Conservation (phyloP, 2,888 invertebrate species). For the Nemoura dubitans region DNA sequence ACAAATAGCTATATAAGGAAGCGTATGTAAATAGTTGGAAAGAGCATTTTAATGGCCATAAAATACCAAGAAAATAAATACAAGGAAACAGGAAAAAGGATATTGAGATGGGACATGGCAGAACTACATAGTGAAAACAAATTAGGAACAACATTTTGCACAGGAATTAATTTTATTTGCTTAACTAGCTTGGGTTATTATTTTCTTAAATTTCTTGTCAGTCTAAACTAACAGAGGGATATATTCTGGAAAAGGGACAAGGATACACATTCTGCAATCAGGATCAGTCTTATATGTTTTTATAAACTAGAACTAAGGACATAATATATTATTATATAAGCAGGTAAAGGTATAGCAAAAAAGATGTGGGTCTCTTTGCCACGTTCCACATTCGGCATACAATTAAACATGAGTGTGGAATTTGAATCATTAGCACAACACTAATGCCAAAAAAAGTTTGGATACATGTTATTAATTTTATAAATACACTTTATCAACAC, state of each 20-base stretch:
- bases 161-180: not conserved
- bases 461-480: too few species aligned
- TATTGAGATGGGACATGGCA: too few species aligned
- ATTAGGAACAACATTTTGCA: not conserved
- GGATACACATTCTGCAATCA: not conserved
- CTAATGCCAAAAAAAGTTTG: too few species aligned
- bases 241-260: not conserved
- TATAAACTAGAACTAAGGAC: conserved; percentile 15
- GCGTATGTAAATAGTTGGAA: too few species aligned
- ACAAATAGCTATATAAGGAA: too few species aligned
- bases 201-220: not conserved
- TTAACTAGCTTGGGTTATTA: not conserved
- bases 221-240: not conserved
- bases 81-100: too few species aligned
- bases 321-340: not conserved
- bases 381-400: not conserved
- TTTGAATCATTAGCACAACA: not conserved
- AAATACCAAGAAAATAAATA: too few species aligned
- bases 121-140: too few species aligned
- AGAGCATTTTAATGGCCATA: too few species aligned
- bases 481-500: too few species aligned
- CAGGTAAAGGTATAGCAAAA: conserved; percentile 33
- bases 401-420: not conserved
- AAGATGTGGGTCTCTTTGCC: conserved; percentile 36
- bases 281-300: conserved; percentile 5